Base-by-base conservation (phyloP, 2,797 vertebrate species). In the Labeo calbasu region DNA sequence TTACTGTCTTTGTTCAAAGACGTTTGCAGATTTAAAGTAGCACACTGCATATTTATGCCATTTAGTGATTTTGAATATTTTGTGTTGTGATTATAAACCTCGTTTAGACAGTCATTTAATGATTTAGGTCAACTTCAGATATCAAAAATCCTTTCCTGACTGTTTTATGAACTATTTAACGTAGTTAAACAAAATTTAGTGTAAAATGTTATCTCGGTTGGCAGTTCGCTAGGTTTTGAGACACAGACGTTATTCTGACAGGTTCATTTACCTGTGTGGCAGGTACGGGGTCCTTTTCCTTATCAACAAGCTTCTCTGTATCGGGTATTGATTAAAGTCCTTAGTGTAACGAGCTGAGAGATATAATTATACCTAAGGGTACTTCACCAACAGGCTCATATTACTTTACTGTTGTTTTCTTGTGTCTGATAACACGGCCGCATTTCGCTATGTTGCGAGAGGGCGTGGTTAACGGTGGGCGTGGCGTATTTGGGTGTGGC, bases 311-410 rank as follows among this genome's bases (percentile, higher is more conserved):
- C 28, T 25, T 17, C 5, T 57, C 28, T 43, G 50, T 70, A 55
- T 46, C n/a, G 25, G 32, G 32, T 55, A 17, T 25, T 53, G 77
- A 32, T 63, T 77, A 28, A 77, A 68, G 65, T 80, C 28, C 48
- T 68, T 8, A 3, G 12, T 53, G 19, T 79, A n/a, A 79, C 25
- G 12, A 55, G 50, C 14, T 70, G n/a, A 57, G 14, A 43, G 32
- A 57, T 5, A 43, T 28, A 21, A 59, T 71, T 46, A 32, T 59
- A 55, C 46, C 65, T 43, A 14, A 40, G 15, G 23, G 11, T 69
- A 55, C 63, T 80, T 80, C 2, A 46, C 21, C 43, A 43, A 43
- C n/a, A 3, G 21, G 13, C 14, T 57, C n/a, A 10, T 17, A 57
- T 21, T 46, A 55, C 65, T 81, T 70, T 8, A 57, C 66, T 70